Base-by-base conservation (phyloP, 2,888 invertebrate species). In the Drosophila subquinaria region DNA sequence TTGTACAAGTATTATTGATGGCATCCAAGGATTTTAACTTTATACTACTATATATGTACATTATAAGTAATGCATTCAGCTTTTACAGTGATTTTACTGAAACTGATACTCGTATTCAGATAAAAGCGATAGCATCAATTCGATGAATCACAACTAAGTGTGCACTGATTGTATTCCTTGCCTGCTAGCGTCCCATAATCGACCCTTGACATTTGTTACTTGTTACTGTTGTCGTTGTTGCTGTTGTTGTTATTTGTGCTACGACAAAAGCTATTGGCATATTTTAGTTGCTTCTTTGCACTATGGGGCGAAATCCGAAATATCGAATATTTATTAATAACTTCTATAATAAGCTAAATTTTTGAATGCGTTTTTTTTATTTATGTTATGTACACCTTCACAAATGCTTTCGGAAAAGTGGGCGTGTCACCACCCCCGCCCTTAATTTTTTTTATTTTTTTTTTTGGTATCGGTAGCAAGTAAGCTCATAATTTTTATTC, bases 241-340 rank as follows among this genome's bases (percentile, higher is more conserved):
- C 3, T 5, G 30, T 13, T 15, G 51, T 23, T 33, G 50, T 15
- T 38, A 17, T 33, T 30, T 30, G 42, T 30, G 50, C 23, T 10
- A 13, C 50, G 48, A 38, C 43, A 55, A 55, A 36, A 47, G 59
- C 45, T 23, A 45, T 38, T 42, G 40, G 72, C 77, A 72, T 51
- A 73, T 76, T 78, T 60, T 17, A 47, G 66, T 59, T 53, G 74
- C 61, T 79, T 79, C 69, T 76, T n/a, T n/a, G n/a, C n/a, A n/a
- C n/a, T n/a, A n/a, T n/a, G n/a, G n/a, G n/a, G n/a, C n/a, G n/a
- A n/a, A n/a, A n/a, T n/a, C n/a, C n/a, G n/a, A n/a, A n/a, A n/a
- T n/a, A n/a, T n/a, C n/a, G n/a, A n/a, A n/a, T n/a, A n/a, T n/a
- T n/a, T n/a, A n/a, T n/a, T n/a, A n/a, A n/a, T n/a, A n/a, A n/a